Base-by-base conservation (phyloP, 2,797 vertebrate genomes). In the Amazona ochrocephala region DNA sequence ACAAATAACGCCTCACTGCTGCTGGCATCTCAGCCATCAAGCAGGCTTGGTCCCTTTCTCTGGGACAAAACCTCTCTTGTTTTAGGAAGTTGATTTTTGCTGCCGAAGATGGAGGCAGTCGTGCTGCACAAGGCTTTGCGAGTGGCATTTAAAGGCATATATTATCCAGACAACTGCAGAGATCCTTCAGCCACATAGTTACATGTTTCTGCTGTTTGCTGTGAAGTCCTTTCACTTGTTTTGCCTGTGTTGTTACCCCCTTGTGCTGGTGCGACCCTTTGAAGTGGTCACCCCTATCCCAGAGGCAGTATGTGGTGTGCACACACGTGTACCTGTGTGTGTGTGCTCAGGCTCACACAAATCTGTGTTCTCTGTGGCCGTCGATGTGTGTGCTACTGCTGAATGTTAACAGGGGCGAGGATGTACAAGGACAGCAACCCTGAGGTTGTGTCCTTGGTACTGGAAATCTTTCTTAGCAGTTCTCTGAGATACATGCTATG, bases 251-350 rank as follows among this genome's bases (percentile, higher is more conserved):
- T 68, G 23, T 62, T 64, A 30, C 6, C 17, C 29, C 19, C 18
- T 64, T 68, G 27, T 41, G 17, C 13, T 29, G 42, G n/a, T 71
- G 53, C 42, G 3, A 19, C 32, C 68, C 26, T 85, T 90, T 79
- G 65, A 48, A 67, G 42, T 7, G 30, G 32, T 79, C 56, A 70
- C n/a, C n/a, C 23, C 1, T 12, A 27, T 58, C 11, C 47, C 71
- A 7, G 5, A 27, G 47, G 18, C 54, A 72, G 21, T 0, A 50
- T 1, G 15, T n/a, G 34, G 15, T 24, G 0, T 16, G 16, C 27
- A 22, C 62, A 0, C 2, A 1, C 23, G 19, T 21, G 23, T 29
- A 26, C 34, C 34, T 30, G 9, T 14, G 0, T 2, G 16, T 41
- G 22, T n/a, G 6, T 14, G 2, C 65, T 66, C 39, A 20, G 58